Evolutionary conservation across 2,888 invertebrate genomes (phyloP).

Genomic region (Trissoscelio sp.): DNA sequence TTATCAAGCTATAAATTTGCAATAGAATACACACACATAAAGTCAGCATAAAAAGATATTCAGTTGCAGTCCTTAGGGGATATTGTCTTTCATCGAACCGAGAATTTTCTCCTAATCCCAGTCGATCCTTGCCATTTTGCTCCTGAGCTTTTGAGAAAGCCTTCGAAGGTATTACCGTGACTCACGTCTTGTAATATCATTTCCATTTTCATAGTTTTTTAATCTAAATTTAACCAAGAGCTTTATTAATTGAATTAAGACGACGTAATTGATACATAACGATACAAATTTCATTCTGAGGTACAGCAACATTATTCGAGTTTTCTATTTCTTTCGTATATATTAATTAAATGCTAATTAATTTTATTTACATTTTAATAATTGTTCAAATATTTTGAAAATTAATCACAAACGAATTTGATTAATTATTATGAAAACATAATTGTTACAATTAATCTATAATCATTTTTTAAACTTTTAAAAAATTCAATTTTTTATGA

Average conservation of each 20-base stretch:
- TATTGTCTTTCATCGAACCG: slow-evolving; percentile 69
- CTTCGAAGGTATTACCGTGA: slow-evolving; percentile 70
- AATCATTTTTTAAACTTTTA: too few relatives aligned
- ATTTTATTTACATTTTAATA: too few relatives aligned
- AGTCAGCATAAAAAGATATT: slow-evolving; percentile 43
- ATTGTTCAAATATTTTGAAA: too few relatives aligned
- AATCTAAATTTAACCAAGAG: slow-evolving; percentile 4
- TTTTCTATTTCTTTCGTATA: too few relatives aligned
- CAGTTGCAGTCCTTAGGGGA: slow-evolving; percentile 67
- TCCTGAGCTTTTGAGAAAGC: slow-evolving; percentile 63
- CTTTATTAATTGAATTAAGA: slow-evolving; percentile 29
- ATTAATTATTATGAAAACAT: too few relatives aligned
- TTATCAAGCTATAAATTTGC: slow-evolving; percentile 10
- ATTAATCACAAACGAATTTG: too few relatives aligned
- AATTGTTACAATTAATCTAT: too few relatives aligned
- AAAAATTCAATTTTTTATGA: too few relatives aligned
- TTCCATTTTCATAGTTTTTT: slow-evolving; percentile 67
- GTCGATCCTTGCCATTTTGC: slow-evolving; percentile 71
- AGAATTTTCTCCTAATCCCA: slow-evolving; percentile 73
- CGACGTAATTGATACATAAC: slow-evolving; percentile 1
- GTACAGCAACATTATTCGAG: too few relatives aligned
- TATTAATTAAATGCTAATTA: too few relatives aligned
- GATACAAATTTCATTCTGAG: too few relatives aligned
- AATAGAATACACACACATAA: slow-evolving; percentile 20
- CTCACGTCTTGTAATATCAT: slow-evolving; percentile 75